Evolutionary conservation across 53 echinoderm and acorn worm species (phyloP).

Genomic region (Echinometra lucunter): DNA sequence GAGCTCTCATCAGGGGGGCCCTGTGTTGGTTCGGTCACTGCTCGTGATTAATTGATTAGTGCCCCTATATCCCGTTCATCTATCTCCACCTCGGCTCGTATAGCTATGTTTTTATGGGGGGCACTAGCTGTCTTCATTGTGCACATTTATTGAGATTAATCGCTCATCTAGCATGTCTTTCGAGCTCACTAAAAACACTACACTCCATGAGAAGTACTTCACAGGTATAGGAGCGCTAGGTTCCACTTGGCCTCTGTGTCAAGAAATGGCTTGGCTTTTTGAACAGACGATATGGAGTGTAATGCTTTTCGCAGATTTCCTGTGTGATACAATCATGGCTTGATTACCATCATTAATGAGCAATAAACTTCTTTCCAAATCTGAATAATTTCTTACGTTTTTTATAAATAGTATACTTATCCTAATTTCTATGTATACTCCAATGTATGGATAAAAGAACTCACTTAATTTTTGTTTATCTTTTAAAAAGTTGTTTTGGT

Average conservation of each 20-base stretch:
- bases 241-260: background rate
- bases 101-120: slow-evolving; percentile 63
- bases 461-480: background rate
- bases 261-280: background rate
- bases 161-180: slow-evolving; percentile 34
- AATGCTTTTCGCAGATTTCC: background rate
- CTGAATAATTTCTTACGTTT: too few relatives aligned
- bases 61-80: slow-evolving; percentile 31
- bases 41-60: slow-evolving; percentile 67
- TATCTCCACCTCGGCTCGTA: slow-evolving; percentile 44
- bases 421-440: too few relatives aligned
- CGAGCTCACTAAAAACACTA: slow-evolving; percentile 37
- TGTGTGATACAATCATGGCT: background rate
- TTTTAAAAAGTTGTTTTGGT: background rate
- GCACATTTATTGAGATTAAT: slow-evolving; percentile 72
- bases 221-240: background rate
- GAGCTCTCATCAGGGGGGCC: background rate
- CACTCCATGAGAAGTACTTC: slow-evolving; percentile 31
- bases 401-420: too few relatives aligned
- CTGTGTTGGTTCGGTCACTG: background rate
- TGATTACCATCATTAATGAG: background rate
- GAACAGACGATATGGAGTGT: background rate
- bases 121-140: slow-evolving; percentile 48
- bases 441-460: background rate
- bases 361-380: too few relatives aligned